Base-by-base conservation (phyloP, 2,888 invertebrate genomes). In the Anodontia alba region DNA sequence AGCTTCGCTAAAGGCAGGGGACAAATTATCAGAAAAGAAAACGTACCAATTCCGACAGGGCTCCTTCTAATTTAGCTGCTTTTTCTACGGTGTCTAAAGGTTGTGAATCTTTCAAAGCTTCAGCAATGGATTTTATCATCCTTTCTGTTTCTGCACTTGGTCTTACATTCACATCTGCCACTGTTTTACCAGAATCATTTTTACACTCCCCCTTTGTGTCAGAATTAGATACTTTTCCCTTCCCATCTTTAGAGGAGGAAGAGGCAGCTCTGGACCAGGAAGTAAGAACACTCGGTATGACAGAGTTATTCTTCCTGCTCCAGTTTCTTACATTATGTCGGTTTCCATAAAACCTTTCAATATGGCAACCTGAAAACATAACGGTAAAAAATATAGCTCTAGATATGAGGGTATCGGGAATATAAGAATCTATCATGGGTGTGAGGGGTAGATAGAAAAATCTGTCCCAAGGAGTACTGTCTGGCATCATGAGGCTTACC, bases 361-460 rank as follows among this genome's bases (percentile, higher is more conserved):
- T 62, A 31, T 62, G 62, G 62, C 62, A 62, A 17, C 23, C 62
- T 62, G 57, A 62, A 38, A 62, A 62, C 1, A 62, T 57, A 57
- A n/a, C n/a, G n/a, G n/a, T n/a, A n/a, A n/a, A 12, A 51, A n/a
- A 51, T n/a, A 7, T 51, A 12, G n/a, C 15, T 20, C 15, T 17
- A 12, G 5, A n/a, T n/a, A 51, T 51, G 51, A 10, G 42, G 42
- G 42, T 10, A 42, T 12, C n/a, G 8, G 51, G 23, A 5, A 51
- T 5, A n/a, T n/a, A n/a, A n/a, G n/a, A n/a, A n/a, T n/a, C n/a
- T n/a, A n/a, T n/a, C n/a, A n/a, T n/a, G n/a, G n/a, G n/a, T n/a
- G n/a, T n/a, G n/a, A n/a, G n/a, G n/a, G n/a, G n/a, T n/a, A n/a
- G n/a, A n/a, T n/a, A n/a, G n/a, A n/a, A n/a, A n/a, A n/a, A n/a